Base-by-base conservation (phyloP, 2,113 vertebrate species). In the Ifrita kowaldi region DNA sequence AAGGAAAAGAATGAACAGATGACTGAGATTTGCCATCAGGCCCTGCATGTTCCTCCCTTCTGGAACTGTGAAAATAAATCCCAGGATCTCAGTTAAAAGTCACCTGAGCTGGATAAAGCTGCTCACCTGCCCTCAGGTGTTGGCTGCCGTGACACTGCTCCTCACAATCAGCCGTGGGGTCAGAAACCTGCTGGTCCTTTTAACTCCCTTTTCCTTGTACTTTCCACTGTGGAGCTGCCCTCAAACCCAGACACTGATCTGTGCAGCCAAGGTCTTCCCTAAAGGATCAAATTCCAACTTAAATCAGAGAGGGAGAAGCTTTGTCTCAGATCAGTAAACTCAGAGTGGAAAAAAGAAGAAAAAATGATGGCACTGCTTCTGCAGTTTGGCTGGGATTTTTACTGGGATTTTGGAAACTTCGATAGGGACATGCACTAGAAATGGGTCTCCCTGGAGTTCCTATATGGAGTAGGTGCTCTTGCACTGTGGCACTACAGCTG, bases 111-210 rank as follows among this genome's bases (percentile, higher is more conserved):
- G 13, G 20, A n/a, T 4, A 26, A 55, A 84, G 17, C 30, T 55
- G 10, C 18, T 65, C 53, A 41, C 46, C n/a, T 42, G 59, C 74
- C 59, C 60, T 80, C 28, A 46, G 42, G 9, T 27, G 28, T 24
- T 65, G 44, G 57, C 10, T 75, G 23, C 70, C 2, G 1, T n/a
- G 53, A 92, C 57, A 18, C 37, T 30, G 30, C 44, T 84, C 59
- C 53, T 91, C 46, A 62, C 1, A 1, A 79, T 5, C 30, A 84
- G 33, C 44, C 0, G 0, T 1, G 1, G 47, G 55, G 64, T 76
- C 82, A 84, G 37, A 44, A 60, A 87, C 33, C 65, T 49, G 21
- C 42, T 15, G 46, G 1, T 28, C 9, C 26, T 44, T 81, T 60
- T 11, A 33, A 77, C 49, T 60, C 7, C 23, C 27, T 44, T 20